phyloP scores from a whole-genome alignment of 2,113 vertebrate genomes.

The Anas platyrhynchos region DNA sequence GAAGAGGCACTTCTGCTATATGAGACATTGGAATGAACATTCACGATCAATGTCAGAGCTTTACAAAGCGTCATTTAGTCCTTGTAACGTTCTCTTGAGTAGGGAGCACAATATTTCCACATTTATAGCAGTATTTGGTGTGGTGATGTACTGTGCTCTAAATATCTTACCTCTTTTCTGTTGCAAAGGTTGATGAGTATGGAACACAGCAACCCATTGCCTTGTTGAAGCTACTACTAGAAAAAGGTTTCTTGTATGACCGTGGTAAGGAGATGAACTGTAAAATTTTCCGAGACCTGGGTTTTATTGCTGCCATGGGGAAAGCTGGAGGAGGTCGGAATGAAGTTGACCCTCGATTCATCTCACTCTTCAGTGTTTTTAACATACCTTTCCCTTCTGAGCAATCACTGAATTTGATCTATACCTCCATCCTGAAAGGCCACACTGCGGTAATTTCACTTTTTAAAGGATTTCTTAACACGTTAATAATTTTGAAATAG shows the following conservation, averaged over 20 bases:
- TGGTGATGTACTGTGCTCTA: not conserved
- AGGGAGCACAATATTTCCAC: not conserved
- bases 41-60: not conserved
- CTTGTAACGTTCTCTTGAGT: not conserved
- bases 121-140: not conserved
- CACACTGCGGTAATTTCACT: conserved; percentile 84
- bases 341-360: conserved; percentile 91
- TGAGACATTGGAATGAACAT: not conserved
- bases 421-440: conserved; percentile 90
- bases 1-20: not conserved
- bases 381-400: conserved; percentile 88
- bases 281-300: conserved; percentile 90
- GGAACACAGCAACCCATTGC: conserved; percentile 97
- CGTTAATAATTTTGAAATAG: not conserved
- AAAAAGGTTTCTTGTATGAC: conserved; percentile 90
- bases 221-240: conserved; percentile 90
- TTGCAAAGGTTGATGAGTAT: conserved; percentile 91
- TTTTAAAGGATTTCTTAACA: not conserved
- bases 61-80: not conserved
- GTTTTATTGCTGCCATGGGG: conserved; percentile 94
- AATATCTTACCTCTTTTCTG: not conserved
- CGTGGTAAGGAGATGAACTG: conserved; percentile 91
- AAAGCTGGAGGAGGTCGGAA: conserved; percentile 96
- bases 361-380: conserved; percentile 93
- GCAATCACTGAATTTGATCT: conserved; percentile 88